Evolutionary conservation across 2,113 vertebrate genomes (phyloP).

Genomic region (Erythrolamprus reginae): DNA sequence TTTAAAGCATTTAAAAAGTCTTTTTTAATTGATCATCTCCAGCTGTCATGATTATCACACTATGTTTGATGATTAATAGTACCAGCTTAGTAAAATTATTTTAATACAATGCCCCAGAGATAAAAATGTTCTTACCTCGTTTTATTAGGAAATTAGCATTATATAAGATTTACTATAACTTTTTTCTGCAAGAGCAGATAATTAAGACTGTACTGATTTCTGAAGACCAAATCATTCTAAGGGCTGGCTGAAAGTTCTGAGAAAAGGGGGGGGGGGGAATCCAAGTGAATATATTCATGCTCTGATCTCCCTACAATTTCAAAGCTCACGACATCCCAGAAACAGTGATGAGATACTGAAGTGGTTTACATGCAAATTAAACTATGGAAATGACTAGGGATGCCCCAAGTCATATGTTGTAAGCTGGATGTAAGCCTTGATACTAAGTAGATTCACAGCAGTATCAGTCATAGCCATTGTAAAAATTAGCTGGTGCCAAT

Average conservation of each 20-base stretch:
- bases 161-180: background rate
- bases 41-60: background rate
- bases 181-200: background rate
- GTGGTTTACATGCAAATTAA: background rate
- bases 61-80: background rate
- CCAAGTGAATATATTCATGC: background rate
- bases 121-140: background rate
- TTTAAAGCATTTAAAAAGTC: background rate
- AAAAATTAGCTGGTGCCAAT: fast-evolving
- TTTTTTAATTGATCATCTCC: background rate
- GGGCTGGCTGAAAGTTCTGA: background rate
- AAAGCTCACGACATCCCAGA: no score
- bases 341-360: background rate
- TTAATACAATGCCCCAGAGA: background rate
- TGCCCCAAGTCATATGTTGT: background rate
- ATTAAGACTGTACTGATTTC: background rate
- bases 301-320: background rate
- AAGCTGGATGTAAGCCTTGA: background rate
- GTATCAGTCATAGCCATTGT: background rate
- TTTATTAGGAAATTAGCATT: background rate
- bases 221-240: background rate
- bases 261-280: no score
- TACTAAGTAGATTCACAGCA: background rate
- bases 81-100: background rate
- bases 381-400: background rate